phyloP scores from a whole-genome alignment of 2,113 vertebrate species.

The Recurvirostra avosetta region DNA sequence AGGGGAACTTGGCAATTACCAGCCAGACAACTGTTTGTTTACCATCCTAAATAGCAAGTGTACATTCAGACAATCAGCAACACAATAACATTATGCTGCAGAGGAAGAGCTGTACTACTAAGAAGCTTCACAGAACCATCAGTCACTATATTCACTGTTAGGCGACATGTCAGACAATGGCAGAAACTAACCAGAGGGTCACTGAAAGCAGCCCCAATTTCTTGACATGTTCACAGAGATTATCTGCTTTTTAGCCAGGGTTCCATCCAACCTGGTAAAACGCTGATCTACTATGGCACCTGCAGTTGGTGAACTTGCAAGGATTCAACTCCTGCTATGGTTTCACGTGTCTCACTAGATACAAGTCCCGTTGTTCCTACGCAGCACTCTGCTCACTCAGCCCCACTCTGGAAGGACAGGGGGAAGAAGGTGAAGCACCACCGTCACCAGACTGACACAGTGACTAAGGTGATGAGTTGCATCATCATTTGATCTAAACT shows the following conservation, averaged over 20 bases:
- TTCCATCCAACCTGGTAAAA: not conserved
- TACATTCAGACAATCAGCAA: not conserved
- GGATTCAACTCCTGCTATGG: not conserved
- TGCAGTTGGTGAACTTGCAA: not conserved
- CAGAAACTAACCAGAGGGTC: not conserved
- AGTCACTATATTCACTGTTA: not conserved
- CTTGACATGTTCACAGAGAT: not conserved
- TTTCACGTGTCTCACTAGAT: not conserved
- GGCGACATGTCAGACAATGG: accelerated
- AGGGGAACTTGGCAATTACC: not conserved
- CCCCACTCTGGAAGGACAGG: not conserved
- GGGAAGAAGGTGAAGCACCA: not conserved
- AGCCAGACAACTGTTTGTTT: not conserved
- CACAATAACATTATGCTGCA: not conserved
- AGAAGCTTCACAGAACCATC: not conserved
- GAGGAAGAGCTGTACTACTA: not conserved
- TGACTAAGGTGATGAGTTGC: not conserved
- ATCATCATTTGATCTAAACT: not conserved
- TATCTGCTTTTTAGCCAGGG: not conserved
- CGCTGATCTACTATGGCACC: not conserved
- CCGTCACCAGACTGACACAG: not conserved
- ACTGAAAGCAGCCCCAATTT: not conserved
- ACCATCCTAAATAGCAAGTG: not conserved
- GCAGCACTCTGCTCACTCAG: not conserved
- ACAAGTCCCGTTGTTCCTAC: not conserved